phyloP scores from a whole-genome alignment of 2,113 vertebrate species.

The Carollia perspicillata region DNA sequence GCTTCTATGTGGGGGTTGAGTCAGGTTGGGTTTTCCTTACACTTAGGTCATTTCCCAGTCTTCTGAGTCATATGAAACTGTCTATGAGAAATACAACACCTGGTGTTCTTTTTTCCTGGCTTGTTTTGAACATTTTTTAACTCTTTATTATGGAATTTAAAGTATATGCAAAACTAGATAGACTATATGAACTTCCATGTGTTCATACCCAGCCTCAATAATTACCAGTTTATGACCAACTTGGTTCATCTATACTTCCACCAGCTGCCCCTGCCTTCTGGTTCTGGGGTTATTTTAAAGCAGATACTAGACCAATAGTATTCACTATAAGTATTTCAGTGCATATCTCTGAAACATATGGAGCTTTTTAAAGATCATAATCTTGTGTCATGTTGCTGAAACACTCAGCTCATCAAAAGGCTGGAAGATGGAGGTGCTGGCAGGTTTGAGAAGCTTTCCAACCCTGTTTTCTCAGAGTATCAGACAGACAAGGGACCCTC shows the following conservation, averaged over 20 bases:
- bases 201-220: background rate
- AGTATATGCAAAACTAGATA: background rate
- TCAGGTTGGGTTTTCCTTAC: background rate
- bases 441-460: background rate
- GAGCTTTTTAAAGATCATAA: background rate
- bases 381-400: slow-evolving; percentile 4
- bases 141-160: background rate
- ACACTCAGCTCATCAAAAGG: background rate
- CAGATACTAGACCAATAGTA: background rate
- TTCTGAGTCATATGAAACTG: background rate
- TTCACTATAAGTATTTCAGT: slow-evolving; percentile 14
- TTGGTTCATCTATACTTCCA: background rate
- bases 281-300: slow-evolving; percentile 23
- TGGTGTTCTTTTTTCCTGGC: background rate
- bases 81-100: background rate
- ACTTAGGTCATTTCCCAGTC: background rate
- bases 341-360: background rate
- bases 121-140: slow-evolving; percentile 2
- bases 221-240: background rate
- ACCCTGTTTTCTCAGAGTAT: background rate
- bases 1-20: background rate
- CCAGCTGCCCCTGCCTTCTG: background rate
- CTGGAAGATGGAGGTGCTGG: background rate
- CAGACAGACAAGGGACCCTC: background rate
- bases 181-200: background rate